Evolutionary conservation across 2,797 vertebrate genomes (phyloP), one percentile per base, ranked within the genome.

Genomic region (Lindbergichthys nudifrons): DNA sequence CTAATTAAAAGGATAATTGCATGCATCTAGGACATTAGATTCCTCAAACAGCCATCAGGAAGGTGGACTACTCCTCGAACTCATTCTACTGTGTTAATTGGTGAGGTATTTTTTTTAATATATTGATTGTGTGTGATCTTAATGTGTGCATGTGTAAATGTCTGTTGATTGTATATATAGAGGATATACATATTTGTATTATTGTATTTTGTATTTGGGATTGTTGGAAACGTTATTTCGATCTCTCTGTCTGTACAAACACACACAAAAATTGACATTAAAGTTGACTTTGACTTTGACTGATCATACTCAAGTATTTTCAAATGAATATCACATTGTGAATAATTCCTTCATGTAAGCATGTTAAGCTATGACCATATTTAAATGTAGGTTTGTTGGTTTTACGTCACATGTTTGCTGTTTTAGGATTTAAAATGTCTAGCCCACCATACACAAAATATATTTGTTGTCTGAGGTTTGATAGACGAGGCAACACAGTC

Each of bases 1-100:
- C 81, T 93, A 95, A 95, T 95, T 96, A 96, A 94, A 94, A 75
- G 89, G 92, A 92, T 94, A 93, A 96, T 95, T 95, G 90, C 92
- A 90, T 92, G 89, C 93, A 95, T 92, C 91, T 92, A 92, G 93
- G 91, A 94, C 90, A 92, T 90, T 90, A 90, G 80, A 89, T 88
- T 88, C 76, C 84, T 87, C 61, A 30, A 87, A 81, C 77, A 88
- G 78, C 78, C 82, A 83, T 84, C 84, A 87, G 77, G 83, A 90
- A 82, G 83, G 87, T 87, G 85, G 85, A 83, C 83, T 42, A 59
- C 54, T 67, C 64, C 64, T 30, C 61, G 68, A 83, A 81, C 68
- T 88, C 80, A 70, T 82, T 77, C 65, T 72, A 26, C 61, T 32
- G 41, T 46, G 73, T 59, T 87, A 75, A 79, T 75, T 74, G 61